Percentiles rank a stretch among this genome's conserved stretches.
Evolutionary conservation across 2,797 vertebrate species (phyloP).

Genomic region (Menidia menidia): DNA sequence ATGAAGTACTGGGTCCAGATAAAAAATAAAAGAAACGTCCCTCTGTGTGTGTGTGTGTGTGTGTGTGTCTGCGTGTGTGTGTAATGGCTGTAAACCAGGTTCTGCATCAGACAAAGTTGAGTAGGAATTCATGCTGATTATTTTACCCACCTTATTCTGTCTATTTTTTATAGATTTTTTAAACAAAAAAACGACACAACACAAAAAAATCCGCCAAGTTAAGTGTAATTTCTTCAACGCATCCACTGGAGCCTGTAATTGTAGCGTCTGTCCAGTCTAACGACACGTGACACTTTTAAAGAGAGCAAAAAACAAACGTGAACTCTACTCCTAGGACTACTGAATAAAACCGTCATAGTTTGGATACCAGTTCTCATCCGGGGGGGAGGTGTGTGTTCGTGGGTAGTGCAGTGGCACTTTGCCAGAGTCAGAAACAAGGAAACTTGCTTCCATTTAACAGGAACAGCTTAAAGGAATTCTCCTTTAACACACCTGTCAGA

Average conservation of each 20-base stretch:
- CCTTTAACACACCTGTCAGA: slow-evolving; percentile 7
- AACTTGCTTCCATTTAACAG: neutral
- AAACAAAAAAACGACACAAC: neutral
- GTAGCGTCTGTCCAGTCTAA: neutral
- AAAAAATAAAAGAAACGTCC: slow-evolving; percentile 32
- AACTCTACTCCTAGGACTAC: neutral
- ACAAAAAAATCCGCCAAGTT: neutral
- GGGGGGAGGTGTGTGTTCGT: neutral
- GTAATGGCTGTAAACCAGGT: neutral
- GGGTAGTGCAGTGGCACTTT: neutral
- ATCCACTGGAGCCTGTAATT: neutral
- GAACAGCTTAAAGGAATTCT: neutral
- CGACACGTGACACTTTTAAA: neutral
- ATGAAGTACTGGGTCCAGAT: slow-evolving; percentile 3
- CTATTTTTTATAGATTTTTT: neutral
- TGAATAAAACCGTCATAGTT: neutral
- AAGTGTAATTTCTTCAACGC: neutral
- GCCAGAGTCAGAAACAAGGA: slow-evolving; percentile 13
- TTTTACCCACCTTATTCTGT: neutral
- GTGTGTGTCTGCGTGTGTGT: too few species aligned
- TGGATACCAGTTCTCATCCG: neutral
- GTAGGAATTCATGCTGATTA: neutral
- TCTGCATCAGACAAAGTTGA: neutral
- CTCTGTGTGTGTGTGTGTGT: neutral
- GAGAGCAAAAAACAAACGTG: neutral